Conservation (phyloP, 2,797 vertebrate genomes). For the Notolabrus celidotus region DNA sequence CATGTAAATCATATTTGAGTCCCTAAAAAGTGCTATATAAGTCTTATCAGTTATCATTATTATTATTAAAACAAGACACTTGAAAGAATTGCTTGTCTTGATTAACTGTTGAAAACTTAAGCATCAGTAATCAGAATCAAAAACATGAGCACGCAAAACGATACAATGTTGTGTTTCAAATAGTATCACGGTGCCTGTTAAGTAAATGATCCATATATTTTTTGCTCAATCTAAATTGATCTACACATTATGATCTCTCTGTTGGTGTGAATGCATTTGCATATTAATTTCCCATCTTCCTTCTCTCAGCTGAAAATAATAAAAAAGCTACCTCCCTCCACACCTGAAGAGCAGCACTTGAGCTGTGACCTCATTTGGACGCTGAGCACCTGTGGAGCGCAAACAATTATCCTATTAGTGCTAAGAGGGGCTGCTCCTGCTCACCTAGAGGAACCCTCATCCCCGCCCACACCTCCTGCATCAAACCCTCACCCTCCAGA, state of each 20-base stretch:
- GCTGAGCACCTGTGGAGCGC: conserved; percentile 91
- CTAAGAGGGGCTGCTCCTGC: conserved; percentile 73
- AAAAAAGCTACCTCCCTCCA: conserved; percentile 79
- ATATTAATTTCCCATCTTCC: conserved; percentile 8
- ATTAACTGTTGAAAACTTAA: no score
- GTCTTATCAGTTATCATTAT: no score
- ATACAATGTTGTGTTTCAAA: no score
- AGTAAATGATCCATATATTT: no score
- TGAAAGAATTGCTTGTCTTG: no score
- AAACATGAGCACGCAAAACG: no score
- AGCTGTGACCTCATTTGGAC: conserved; percentile 95
- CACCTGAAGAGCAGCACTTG: conserved; percentile 91
- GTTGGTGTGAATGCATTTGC: neutral
- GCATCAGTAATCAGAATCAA: no score
- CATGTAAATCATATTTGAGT: no score
- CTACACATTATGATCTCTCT: neutral
- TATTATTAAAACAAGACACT: no score
- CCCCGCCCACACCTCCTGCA: conserved; percentile 66
- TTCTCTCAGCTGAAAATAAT: conserved; percentile 31
- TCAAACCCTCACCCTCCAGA: conserved; percentile 84
- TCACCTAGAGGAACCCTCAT: conserved; percentile 62
- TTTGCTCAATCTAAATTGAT: neutral
- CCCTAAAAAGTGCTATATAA: no score
- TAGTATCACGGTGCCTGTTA: no score
- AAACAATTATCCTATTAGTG: conserved; percentile 95